Evolutionary conservation across 2,797 vertebrate genomes (phyloP), one percentile per base, ranked within the genome.

Genomic region (Halcyon smyrnensis): DNA sequence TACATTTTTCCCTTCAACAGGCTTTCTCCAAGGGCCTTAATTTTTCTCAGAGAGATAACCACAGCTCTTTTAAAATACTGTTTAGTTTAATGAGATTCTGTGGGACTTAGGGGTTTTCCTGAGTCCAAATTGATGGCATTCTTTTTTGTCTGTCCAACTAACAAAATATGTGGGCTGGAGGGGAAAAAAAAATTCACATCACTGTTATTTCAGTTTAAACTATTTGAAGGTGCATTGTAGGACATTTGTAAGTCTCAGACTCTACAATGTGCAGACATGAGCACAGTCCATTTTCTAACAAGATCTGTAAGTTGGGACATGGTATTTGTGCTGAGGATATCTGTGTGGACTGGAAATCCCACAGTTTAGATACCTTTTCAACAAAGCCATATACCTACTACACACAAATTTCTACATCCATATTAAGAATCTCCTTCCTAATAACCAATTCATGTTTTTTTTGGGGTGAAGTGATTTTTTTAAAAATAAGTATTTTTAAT

Each of bases 171-270:
- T 76, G 46, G 57, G 21, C 70, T 46, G 21, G 9, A 46, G 11
- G 21, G 46, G 5, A 16, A 51, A 51, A 51, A 3, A 10, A 24
- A 76, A 70, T 48, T 62, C 59, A 64, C 36, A 75, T 21, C 41
- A 89, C 60, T 92, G n/a, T 86, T 94, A 43, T 74, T 84, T 70
- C 77, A 91, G 62, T 95, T 94, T 80, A 48, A 96, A 67, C 45
- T 79, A 13, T 75, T 95, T 92, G 76, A 74, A 81, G 77, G n/a
- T 91, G 32, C 36, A n/a, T 87, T 93, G 34, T 41, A 67, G 41
- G 46, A 63, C 24, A 60, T 80, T 69, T 37, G 32, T 54, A 78
- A 39, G 24, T 34, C 32, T 94, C 63, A 62, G 30, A 75, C 68
- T 77, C 43, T 45, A 6, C 53, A 50, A 43, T 65, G 46, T 86